Evolutionary conservation across 2,113 vertebrate genomes (phyloP).

Genomic region (Grantiella picta): DNA sequence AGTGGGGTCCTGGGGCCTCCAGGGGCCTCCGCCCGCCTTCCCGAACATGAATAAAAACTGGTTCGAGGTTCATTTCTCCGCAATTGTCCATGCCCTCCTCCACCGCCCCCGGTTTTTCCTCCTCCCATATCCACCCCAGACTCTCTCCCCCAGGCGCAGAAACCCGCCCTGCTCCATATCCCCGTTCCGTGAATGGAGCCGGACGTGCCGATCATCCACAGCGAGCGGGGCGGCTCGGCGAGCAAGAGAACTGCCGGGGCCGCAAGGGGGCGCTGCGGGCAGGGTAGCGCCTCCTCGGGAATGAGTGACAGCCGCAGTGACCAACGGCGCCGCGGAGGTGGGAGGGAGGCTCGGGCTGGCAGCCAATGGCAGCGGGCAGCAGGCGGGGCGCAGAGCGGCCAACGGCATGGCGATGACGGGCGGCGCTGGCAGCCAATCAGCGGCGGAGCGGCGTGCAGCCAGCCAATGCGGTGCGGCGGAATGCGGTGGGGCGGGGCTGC

Average conservation of each 20-base stretch:
- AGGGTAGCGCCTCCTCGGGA: neutral
- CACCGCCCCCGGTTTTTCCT: neutral
- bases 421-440: neutral
- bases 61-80: neutral
- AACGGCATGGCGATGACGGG: neutral
- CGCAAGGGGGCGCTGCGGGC: accelerated
- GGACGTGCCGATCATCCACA: accelerated
- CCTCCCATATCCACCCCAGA: neutral
- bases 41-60: neutral
- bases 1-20: neutral
- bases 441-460: accelerated
- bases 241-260: accelerated
- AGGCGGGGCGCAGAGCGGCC: neutral
- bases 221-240: accelerated
- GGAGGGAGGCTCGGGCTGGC: neutral
- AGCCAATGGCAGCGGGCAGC: neutral
- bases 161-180: accelerated
- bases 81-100: neutral
- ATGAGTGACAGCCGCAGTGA: neutral
- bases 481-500: too few species aligned
- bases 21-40: too few species aligned
- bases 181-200: accelerated
- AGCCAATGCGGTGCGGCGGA: neutral
- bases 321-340: accelerated
- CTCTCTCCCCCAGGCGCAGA: accelerated